A percentile compares a stretch with the other conserved stretches of the same genome.
phyloP scores from a whole-genome alignment of 2,797 vertebrate genomes.

The Craterocephalus amniculus region DNA sequence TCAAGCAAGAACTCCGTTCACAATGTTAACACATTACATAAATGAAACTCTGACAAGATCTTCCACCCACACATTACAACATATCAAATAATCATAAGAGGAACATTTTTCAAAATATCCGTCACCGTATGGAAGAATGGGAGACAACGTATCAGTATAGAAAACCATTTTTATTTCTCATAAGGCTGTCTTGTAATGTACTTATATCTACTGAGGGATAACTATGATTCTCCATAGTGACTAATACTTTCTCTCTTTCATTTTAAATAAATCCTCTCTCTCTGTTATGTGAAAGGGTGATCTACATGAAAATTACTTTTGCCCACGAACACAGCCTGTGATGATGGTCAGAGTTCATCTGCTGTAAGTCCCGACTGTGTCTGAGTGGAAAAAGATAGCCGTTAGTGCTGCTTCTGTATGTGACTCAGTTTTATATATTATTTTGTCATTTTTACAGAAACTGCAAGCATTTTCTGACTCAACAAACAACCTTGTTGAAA shows the following conservation, averaged over 20 bases:
- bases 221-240: slow-evolving; percentile 73
- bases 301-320: slow-evolving; percentile 56
- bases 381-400: slow-evolving; percentile 38
- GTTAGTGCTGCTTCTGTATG: slow-evolving; percentile 50
- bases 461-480: slow-evolving; percentile 57
- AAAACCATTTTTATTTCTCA: slow-evolving; percentile 84
- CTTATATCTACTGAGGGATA: slow-evolving; percentile 76
- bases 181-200: slow-evolving; percentile 81
- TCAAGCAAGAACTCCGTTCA: slow-evolving; percentile 64
- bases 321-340: slow-evolving; percentile 55
- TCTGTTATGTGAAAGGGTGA: slow-evolving; percentile 54
- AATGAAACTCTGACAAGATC: slow-evolving; percentile 69
- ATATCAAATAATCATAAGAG: slow-evolving; percentile 57
- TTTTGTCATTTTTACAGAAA: slow-evolving; percentile 72
- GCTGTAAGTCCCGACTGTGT: slow-evolving; percentile 31
- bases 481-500: slow-evolving; percentile 55
- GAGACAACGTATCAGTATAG: slow-evolving; percentile 77
- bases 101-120: slow-evolving; percentile 57
- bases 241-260: slow-evolving; percentile 69
- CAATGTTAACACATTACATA: slow-evolving; percentile 67
- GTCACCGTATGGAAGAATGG: slow-evolving; percentile 61
- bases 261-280: slow-evolving; percentile 59
- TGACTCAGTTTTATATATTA: slow-evolving; percentile 76
- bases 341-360: slow-evolving; percentile 46
- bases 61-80: slow-evolving; percentile 56